Percentiles rank a stretch among this genome's conserved stretches.
Evolutionary conservation across 1,140 invertebrate species (phyloP).

Genomic region (Scaptodrosophila lebanonensis): DNA sequence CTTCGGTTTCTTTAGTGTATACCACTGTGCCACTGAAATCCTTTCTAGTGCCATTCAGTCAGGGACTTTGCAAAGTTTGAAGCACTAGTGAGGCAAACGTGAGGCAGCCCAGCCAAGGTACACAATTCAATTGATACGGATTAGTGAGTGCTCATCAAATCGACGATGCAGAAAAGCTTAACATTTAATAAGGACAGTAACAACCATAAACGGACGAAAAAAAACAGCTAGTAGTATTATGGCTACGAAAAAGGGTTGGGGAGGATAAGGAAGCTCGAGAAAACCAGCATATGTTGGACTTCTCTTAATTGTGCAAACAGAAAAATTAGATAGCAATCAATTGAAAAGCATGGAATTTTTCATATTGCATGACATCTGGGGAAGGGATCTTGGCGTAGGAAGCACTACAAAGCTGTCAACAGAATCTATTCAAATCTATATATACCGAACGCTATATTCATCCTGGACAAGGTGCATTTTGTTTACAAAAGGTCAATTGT

Average conservation of each 20-base stretch:
- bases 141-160: conserved; percentile 54
- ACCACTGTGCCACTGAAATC: neutral
- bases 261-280: conserved; percentile 33
- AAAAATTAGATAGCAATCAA: conserved; percentile 36
- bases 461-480: conserved; percentile 18
- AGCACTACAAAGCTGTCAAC: conserved; percentile 29
- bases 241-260: too few relatives aligned
- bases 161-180: conserved; percentile 66
- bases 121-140: conserved; percentile 61
- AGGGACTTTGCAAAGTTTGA: too few relatives aligned
- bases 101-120: too few relatives aligned
- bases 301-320: conserved; percentile 59
- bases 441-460: conserved; percentile 1
- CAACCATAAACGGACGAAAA: conserved; percentile 40
- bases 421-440: too few relatives aligned
- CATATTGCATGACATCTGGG: conserved; percentile 35
- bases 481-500: conserved; percentile 58
- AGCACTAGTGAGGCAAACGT: too few relatives aligned
- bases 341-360: conserved; percentile 21
- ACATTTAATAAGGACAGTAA: conserved; percentile 66
- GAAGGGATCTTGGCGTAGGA: conserved; percentile 22
- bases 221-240: too few relatives aligned
- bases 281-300: conserved; percentile 53
- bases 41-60: conserved; percentile 8
- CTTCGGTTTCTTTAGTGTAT: neutral